A percentile compares a stretch with the other conserved stretches of the same genome.
Evolutionary conservation across 2,888 invertebrate genomes (phyloP).

Genomic region (Pammene aurita): DNA sequence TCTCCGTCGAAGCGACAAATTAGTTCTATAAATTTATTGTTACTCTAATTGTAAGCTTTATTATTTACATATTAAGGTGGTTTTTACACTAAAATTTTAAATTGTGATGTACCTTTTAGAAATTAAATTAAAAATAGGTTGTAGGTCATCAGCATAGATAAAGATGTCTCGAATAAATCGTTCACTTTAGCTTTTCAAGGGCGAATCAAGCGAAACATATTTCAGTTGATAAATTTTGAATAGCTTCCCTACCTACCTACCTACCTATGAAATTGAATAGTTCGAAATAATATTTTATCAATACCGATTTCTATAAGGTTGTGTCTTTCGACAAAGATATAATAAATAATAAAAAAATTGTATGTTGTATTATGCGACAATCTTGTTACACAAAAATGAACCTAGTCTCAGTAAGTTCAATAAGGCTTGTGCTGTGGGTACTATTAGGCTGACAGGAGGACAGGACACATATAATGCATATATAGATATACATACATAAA

Average conservation of each 20-base stretch:
- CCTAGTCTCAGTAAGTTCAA: too few species aligned
- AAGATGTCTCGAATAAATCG: slow-evolving; percentile 21
- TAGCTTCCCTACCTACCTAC: too few species aligned
- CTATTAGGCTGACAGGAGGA: too few species aligned
- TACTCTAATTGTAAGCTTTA: neutral
- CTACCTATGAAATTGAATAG: too few species aligned
- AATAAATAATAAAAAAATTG: too few species aligned
- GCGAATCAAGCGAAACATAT: slow-evolving; percentile 20
- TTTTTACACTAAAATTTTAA: neutral
- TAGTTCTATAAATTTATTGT: slow-evolving; percentile 11
- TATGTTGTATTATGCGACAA: too few species aligned
- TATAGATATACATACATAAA: too few species aligned
- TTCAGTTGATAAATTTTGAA: neutral
- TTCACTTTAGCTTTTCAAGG: slow-evolving; percentile 18
- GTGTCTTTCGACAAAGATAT: too few species aligned
- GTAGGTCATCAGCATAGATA: slow-evolving; percentile 32
- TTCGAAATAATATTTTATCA: too few species aligned
- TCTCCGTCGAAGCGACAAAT: neutral
- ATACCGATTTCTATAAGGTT: neutral
- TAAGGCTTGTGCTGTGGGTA: too few species aligned
- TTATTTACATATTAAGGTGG: neutral
- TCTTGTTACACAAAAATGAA: too few species aligned
- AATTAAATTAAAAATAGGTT: slow-evolving; percentile 26
- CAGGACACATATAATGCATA: too few species aligned
- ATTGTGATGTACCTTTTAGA: neutral